Base-by-base conservation (phyloP, 1,140 invertebrate species). In the Bilobella aurantiaca region DNA sequence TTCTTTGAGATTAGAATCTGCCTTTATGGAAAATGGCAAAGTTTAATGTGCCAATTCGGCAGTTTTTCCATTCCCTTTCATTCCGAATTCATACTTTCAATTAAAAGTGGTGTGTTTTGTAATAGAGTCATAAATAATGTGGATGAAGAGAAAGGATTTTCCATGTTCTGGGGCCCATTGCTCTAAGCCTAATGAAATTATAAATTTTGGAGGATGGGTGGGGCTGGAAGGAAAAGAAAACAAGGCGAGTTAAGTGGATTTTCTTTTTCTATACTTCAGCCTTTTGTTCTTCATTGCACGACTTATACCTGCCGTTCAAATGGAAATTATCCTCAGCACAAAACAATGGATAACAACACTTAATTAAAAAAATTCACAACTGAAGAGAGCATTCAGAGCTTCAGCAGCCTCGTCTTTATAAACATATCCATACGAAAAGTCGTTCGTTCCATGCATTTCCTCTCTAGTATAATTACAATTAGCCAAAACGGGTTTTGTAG, bases 201-300 rank as follows among this genome's bases (percentile, higher is more conserved):
- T 53, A 53, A 53, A 53, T 53, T 53, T 53, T 53, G 23, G 49
- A 53, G 49, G 49, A 53, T 53, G 49, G 49, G 49, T 53, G 49
- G 49, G 49, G 49, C 49, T 14, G 12, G 18, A 42, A 42, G 18
- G 34, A 42, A 42, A 42, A 42, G 8, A 42, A 42, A 18, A 8
- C 5, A 8, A 53, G 49, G 49, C 25, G 49, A 53, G 49, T 53
- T 53, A 53, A 53, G 49, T 53, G 49, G 49, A 53, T 53, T 53
- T 23, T 42, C 34, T 12, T 42, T 42, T 42, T 42, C 34, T 42
- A 12, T 12, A 53, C 14, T 18, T 53, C 49, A 16, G 12, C 8
- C 49, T 53, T 16, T 53, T 53, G 49, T 53, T 53, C 12, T 8
- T 8, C 37, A 42, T 8, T 12, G 37, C 37, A 42, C 37, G 37